Percentiles rank a stretch among this genome's conserved stretches.
These are phyloP conservation scores for Thinocorus orbignyianus DNA, from an alignment of 2,113 vertebrate genomes.

Conservation along the genomic window DNA sequence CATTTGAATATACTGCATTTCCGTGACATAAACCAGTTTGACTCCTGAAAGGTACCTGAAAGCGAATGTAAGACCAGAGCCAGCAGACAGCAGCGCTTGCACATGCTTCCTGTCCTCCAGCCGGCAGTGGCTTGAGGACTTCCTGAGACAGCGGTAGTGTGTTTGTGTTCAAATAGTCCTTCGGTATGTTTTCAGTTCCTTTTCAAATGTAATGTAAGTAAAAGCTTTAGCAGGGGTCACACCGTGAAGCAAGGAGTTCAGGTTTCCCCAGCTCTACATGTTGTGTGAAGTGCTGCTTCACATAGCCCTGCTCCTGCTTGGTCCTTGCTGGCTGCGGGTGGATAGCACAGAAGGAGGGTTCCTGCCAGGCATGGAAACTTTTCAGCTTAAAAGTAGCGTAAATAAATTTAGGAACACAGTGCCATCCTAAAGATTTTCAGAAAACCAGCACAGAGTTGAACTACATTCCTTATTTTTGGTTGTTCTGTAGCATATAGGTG, in stretches of 20 bases:
- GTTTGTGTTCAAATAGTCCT: background rate
- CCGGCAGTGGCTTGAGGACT: background rate
- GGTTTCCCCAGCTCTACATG: background rate
- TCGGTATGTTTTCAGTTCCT: background rate
- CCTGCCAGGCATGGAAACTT: background rate
- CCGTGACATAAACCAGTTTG: background rate
- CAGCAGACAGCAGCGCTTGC: background rate
- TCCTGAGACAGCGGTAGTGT: background rate
- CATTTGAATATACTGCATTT: background rate
- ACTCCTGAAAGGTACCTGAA: background rate
- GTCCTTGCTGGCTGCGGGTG: background rate
- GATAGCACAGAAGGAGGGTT: background rate
- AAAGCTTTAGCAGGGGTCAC: background rate
- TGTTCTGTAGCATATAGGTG: background rate
- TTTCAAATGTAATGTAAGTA: background rate
- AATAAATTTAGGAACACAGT: background rate
- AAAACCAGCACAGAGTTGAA: background rate
- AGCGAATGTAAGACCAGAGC: rapidly evolving
- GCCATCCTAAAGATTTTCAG: background rate
- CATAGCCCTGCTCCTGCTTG: background rate
- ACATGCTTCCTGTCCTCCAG: background rate
- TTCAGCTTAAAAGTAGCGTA: background rate
- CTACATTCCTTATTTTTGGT: background rate
- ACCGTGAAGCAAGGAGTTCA: background rate
- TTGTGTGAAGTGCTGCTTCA: background rate